Percentiles rank a stretch among this genome's conserved stretches.
These are phyloP conservation scores for Drosophila nigritarsus DNA, from an alignment of 2,888 invertebrate species.

Conservation along the genomic window DNA sequence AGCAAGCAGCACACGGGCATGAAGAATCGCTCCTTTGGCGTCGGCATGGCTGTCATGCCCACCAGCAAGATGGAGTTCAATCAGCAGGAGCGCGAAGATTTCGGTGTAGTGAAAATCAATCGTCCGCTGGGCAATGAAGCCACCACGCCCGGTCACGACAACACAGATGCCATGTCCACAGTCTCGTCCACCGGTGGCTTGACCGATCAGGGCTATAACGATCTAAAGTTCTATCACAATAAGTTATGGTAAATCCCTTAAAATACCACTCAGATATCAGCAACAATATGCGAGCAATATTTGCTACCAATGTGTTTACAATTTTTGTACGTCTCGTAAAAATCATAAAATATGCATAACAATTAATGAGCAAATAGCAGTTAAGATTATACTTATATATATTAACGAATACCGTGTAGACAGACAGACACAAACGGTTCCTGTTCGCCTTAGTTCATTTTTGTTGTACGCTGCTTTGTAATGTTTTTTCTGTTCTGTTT, in stretches of 20 bases:
- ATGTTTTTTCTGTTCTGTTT: conserved; percentile 49
- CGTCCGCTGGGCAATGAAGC: conserved; percentile 79
- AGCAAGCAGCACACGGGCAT: conserved; percentile 85
- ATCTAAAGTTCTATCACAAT: conserved; percentile 92
- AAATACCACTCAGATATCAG: conserved; percentile 13
- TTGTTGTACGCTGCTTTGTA: conserved; percentile 57
- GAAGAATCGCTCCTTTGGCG: conserved; percentile 84
- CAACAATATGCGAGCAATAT: conserved; percentile 35
- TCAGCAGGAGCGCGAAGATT: conserved; percentile 83
- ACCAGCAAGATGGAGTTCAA: conserved; percentile 85
- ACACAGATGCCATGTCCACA: conserved; percentile 83
- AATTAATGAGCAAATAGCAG: conserved; percentile 47
- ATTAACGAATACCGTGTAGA: conserved; percentile 31
- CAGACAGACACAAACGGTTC: conserved; percentile 60
- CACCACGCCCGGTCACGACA: conserved; percentile 73
- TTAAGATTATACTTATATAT: conserved; percentile 51
- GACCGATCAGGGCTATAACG: conserved; percentile 89
- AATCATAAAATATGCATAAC: conserved; percentile 35
- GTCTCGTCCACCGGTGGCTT: conserved; percentile 84
- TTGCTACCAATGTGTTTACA: conserved; percentile 38
- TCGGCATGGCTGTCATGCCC: conserved; percentile 84
- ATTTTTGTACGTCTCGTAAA: conserved; percentile 65
- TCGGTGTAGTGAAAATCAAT: conserved; percentile 84
- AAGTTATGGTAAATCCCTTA: conserved; percentile 88
- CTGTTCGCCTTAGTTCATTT: conserved; percentile 59